Percentiles rank a stretch among this genome's conserved stretches.
phyloP scores from a whole-genome alignment of 2,113 vertebrate genomes.

The Ploceus nigricollis region DNA sequence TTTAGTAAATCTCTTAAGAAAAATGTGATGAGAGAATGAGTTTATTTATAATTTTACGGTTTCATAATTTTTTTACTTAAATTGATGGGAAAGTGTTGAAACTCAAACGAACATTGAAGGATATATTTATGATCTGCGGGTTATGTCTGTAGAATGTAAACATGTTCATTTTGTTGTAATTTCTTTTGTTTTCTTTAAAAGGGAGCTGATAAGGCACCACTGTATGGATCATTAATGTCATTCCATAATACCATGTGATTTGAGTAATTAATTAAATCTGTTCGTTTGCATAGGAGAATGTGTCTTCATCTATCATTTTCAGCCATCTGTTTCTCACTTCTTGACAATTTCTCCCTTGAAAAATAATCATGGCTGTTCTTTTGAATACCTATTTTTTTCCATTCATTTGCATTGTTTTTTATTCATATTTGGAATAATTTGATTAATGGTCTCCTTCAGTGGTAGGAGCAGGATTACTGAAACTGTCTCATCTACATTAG shows the following conservation, averaged over 20 bases:
- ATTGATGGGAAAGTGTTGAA: neutral
- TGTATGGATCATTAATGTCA: conserved; percentile 40
- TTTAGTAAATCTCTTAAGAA: neutral
- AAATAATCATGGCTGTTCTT: conserved; percentile 46
- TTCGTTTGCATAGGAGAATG: conserved; percentile 28
- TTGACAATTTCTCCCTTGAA: conserved; percentile 45
- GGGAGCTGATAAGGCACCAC: neutral
- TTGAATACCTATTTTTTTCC: conserved; percentile 38
- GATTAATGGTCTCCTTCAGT: conserved; percentile 40
- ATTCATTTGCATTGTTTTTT: conserved; percentile 39
- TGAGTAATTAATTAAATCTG: conserved; percentile 47
- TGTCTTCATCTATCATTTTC: conserved; percentile 18
- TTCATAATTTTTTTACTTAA: neutral
- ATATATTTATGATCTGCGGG: neutral
- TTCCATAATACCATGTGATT: conserved; percentile 27
- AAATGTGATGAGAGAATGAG: neutral
- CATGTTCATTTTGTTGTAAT: neutral
- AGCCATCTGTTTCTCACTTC: conserved; percentile 53
- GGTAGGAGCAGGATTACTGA: neutral
- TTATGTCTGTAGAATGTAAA: neutral
- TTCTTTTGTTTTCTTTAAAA: conserved; percentile 20
- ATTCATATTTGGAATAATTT: conserved; percentile 33
- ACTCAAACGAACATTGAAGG: neutral
- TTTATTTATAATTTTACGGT: neutral
- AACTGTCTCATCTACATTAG: neutral